Evolutionary conservation across 2,888 invertebrate species (phyloP).

Genomic region (Gari tellinella): DNA sequence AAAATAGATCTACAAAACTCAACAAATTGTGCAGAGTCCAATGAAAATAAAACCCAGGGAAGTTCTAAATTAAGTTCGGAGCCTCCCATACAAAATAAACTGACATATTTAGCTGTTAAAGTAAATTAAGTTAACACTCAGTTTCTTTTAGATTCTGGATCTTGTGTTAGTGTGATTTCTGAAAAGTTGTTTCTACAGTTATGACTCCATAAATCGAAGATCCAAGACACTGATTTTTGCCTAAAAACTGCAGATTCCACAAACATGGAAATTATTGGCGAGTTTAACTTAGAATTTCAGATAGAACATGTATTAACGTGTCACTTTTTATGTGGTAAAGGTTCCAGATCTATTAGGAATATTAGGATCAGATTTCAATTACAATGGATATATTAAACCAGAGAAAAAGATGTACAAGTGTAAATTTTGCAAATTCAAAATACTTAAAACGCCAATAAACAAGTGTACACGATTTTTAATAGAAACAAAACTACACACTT

Average conservation of each 20-base stretch:
- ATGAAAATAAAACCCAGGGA: too few relatives aligned
- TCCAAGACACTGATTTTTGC: not conserved
- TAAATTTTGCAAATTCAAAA: not conserved
- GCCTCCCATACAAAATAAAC: not conserved
- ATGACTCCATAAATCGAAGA: not conserved
- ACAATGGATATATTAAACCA: conserved; percentile 4
- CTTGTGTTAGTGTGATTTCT: not conserved
- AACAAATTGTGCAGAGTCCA: too few relatives aligned
- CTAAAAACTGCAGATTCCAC: conserved; percentile 4
- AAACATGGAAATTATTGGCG: not conserved
- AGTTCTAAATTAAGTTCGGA: too few relatives aligned
- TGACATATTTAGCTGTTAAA: not conserved
- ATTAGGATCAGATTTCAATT: conserved; percentile 7
- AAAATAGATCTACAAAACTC: too few relatives aligned
- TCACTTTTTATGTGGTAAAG: conserved; percentile 2
- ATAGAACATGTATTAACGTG: not conserved
- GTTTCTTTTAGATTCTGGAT: conserved; percentile 2
- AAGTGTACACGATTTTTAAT: too few relatives aligned
- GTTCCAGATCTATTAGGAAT: not conserved
- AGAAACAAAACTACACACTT: too few relatives aligned
- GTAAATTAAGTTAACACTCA: not conserved
- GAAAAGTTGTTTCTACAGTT: conserved; percentile 1
- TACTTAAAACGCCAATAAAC: too few relatives aligned
- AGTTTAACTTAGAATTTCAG: not conserved
- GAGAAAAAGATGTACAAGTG: conserved; percentile 1